Evolutionary conservation across 2,888 invertebrate species (phyloP).

Genomic region (Drosophila rubida): DNA sequence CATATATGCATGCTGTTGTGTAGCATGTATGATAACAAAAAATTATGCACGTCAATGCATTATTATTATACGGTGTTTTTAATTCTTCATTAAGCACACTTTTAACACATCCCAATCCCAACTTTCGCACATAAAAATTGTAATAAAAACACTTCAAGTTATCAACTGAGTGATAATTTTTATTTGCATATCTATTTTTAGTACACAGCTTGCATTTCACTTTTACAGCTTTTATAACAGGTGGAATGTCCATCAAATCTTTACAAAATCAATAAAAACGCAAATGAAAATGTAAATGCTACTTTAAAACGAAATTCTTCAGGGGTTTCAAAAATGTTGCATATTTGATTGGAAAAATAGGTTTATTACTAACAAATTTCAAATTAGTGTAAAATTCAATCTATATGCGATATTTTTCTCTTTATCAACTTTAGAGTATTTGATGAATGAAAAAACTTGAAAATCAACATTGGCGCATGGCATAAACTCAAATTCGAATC

Average conservation of each 20-base stretch:
- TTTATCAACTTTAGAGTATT: too few species aligned
- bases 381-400: too few species aligned
- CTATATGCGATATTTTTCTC: too few species aligned
- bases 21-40: constrained; percentile 4
- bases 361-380: too few species aligned
- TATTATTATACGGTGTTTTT: constrained; percentile 18
- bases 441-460: not conserved
- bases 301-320: constrained; percentile 2
- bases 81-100: constrained; percentile 20
- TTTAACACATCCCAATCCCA: constrained; percentile 18
- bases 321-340: too few species aligned
- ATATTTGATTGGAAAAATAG: too few species aligned
- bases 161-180: constrained; percentile 24
- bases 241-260: constrained; percentile 11
- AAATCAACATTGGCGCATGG: not conserved
- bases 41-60: constrained; percentile 8
- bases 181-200: constrained; percentile 56
- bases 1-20: constrained; percentile 1
- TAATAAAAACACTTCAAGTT: constrained; percentile 31
- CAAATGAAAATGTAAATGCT: not conserved
- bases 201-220: constrained; percentile 50
- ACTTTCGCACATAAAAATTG: constrained; percentile 66
- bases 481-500: not conserved
- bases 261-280: constrained; percentile 3
- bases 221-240: constrained; percentile 40